phyloP scores from a whole-genome alignment of 1,140 invertebrate genomes.

The Steinernema khuongi region DNA sequence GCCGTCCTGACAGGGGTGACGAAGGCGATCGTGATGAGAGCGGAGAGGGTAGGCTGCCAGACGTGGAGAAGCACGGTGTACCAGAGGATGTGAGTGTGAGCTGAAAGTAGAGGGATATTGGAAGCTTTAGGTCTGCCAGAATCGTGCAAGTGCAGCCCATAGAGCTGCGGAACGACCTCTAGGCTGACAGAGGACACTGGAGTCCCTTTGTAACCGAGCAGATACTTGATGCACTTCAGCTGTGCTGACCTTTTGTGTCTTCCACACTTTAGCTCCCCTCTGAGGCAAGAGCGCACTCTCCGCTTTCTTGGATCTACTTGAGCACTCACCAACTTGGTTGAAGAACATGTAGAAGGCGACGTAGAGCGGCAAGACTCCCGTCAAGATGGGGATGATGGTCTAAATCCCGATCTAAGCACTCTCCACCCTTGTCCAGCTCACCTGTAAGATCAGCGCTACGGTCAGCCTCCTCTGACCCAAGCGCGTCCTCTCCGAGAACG shows the following conservation, averaged over 20 bases:
- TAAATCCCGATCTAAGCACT: background rate
- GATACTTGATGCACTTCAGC: no score
- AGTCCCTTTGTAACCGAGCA: no score
- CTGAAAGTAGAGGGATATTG: background rate
- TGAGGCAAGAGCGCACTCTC: no score
- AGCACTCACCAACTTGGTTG: background rate
- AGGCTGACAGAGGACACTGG: no score
- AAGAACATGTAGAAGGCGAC: background rate
- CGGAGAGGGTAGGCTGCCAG: background rate
- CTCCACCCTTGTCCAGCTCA: background rate
- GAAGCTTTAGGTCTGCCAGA: background rate
- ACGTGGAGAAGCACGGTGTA: background rate
- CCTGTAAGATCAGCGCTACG: background rate
- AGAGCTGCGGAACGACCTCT: no score
- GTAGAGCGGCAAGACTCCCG: background rate
- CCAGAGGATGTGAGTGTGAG: background rate
- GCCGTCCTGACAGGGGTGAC: background rate
- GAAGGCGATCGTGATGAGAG: background rate
- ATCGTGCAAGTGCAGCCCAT: no score
- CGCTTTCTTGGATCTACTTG: no score
- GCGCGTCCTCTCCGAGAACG: background rate
- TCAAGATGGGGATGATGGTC: background rate
- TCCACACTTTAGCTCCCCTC: no score
- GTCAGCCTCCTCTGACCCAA: background rate
- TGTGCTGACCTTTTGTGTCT: no score